Evolutionary conservation across 2,888 invertebrate species (phyloP), one percentile per base, ranked within the genome.

Genomic region (Drymonia ruficornis): DNA sequence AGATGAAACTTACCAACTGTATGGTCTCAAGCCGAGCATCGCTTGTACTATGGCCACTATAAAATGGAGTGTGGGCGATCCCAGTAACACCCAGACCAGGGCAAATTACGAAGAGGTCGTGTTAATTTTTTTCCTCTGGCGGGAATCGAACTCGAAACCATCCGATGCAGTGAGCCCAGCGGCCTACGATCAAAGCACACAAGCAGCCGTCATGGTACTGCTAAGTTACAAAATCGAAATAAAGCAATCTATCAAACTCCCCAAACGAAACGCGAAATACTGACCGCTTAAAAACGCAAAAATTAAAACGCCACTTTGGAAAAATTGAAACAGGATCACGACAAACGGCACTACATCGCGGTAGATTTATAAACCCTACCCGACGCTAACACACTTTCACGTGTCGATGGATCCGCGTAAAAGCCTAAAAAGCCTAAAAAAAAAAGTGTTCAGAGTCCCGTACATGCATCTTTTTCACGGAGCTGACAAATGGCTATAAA

Each of bases 341-440:
- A 79, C 81, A 83, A 76, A 69, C 74, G 28, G n/a, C 45, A 19
- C 18, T 13, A 18, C 19, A 12, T 19, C 45, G 76, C 70, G 68
- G 78, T 78, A 83, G 87, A 89, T 92, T 90, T 89, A 91, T 89
- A 89, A 86, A 91, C 87, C 82, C 68, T 77, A 71, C 76, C 76
- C 77, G 85, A 84, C 85, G 85, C 87, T 91, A 91, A 91, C 91
- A 91, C 91, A 91, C 89, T 91, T 90, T 89, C 86, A 83, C 90
- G 89, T 91, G 91, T 91, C 91, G 89, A 89, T 91, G 90, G 88
- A 84, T 86, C 80, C 85, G 78, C 86, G 90, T 91, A 89, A 92
- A 91, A 92, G 91, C 91, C 84, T 83, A 86, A 91, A 91, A 91
- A 86, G 80, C 78, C 73, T 53, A 49, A 72, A 80, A 86, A 87